Evolutionary conservation across 2,113 vertebrate genomes (phyloP), one percentile per base, ranked within the genome.

Genomic region (Oreochromis aureus): DNA sequence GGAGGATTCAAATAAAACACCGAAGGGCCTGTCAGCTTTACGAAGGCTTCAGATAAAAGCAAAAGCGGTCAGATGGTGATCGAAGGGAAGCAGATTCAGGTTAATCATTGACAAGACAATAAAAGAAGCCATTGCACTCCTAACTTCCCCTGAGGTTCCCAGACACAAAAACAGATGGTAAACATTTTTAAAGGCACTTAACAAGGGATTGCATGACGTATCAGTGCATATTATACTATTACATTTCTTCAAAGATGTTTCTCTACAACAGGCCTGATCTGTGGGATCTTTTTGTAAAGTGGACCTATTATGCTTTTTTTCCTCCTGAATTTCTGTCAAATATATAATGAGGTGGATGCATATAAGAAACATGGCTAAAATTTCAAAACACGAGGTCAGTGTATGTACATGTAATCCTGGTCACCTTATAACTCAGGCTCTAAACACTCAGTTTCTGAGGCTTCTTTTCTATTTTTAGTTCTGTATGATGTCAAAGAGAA

Each of bases 131-230:
- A 83, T 53, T 88, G 91, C 87, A 90, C 87, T 93, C 88, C 92
- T 53, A 46, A 81, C 91, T 92, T 91, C 90, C 92, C 93, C 94
- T 94, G 94, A 95, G 93, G 92, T 91, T 92, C 88, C 80, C 91
- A 80, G 63, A 93, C 92, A 86, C 81, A 90, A 83, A 83, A 22
- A 85, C 89, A 86, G 88, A 92, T 88, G 88, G 87, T 94, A 90
- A 90, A 94, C 91, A 90, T 93, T 91, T 92, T 56, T 61, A 87
- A 92, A 95, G 95, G 95, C 95, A 95, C 95, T 95, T 95, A 89
- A 90, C 89, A 82, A 93, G 91, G 87, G 93, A 92, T 93, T 94
- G 94, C 91, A 92, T 93, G 71, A 93, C 27, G n/a, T 84, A 86
- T 94, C 93, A 94, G 94, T 93, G 92, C 92, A 94, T 92, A 89